Evolutionary conservation across 2,113 vertebrate genomes (phyloP), one percentile per base, ranked within the genome.

Genomic region (Polyodon spathula): DNA sequence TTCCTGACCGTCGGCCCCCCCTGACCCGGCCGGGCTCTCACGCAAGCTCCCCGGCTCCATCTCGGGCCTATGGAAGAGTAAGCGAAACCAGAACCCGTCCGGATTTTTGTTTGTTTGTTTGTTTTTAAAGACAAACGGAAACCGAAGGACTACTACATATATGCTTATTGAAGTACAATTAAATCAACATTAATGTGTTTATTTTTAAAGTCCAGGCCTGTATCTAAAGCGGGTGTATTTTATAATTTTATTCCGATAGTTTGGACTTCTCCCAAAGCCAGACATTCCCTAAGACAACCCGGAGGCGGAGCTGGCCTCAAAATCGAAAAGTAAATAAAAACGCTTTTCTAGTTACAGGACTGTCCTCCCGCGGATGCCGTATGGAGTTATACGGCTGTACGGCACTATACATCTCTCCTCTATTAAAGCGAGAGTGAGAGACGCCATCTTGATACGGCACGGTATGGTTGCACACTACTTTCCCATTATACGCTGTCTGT

Each of bases 11-110:
- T 65, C 63, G 4, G 69, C 14, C 39, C 62, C 69, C 65, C 75
- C 71, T 38, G 82, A 86, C 8, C 87, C 87, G 53, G 56, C 61
- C 10, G 63, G 67, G 40, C 54, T 68, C 71, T 82, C 77, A 81
- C 77, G 77, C 71, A 73, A 79, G 66, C 48, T 66, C 60, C 66
- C 71, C 3, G 75, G 78, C 68, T 88, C 79, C 80, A 86, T 85
- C 9, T 27, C 61, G 42, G 79, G 80, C 82, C 82, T 71, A 50
- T 5, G 12, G 7, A 44, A 44, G 12, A 44, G 7, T 44, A 12
- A 5, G 15, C 15, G 4, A 40, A 54, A 48, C 12, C 43, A 44
- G 43, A 44, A 44, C 7, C 7, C 7, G 12, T 7, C 43, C 6
- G 12, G n/a, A n/a, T n/a, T n/a, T 8, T 12, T 44, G 7, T 12